Evolutionary conservation across 2,113 vertebrate species (phyloP), one percentile per base, ranked within the genome.

Genomic region (Hymenochirus boettgeri): DNA sequence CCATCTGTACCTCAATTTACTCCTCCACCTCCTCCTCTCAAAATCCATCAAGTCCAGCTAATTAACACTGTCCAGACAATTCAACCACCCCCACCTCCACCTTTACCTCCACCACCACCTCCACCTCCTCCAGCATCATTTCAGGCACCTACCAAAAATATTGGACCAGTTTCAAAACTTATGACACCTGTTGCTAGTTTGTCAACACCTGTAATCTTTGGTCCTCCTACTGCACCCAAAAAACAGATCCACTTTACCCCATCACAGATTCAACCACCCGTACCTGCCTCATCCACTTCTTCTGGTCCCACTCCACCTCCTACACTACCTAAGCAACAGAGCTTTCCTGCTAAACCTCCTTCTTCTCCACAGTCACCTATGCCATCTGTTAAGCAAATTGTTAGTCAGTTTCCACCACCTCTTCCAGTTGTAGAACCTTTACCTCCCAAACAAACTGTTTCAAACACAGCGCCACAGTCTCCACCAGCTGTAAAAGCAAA

Each of bases 401-500:
- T 87, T 15, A 92, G 89, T 70, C 93, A 94, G 77, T 96, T 96
- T 62, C 94, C 94, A 0, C 85, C 89, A 17, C 80, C 84, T 3
- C 78, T 86, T 2, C 79, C 83, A 1, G 55, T 60, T 4, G 21
- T 71, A 42, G 90, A 85, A 55, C 84, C n/a, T n/a, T n/a, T 74
- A 57, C 76, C 84, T 51, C 46, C 70, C 13, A 88, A 63, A 78
- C 74, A 82, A 64, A 37, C 74, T 39, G 75, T 86, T 0, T 59
- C 91, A 74, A 80, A 52, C 0, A 27, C 62, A 67, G 73, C 85
- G 3, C 92, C 93, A 0, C 88, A 88, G 53, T 97, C 94, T 0
- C 90, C 93, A 5, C 95, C 96, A 17, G 92, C 92, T 6, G 95
- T 99, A 39, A 98, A 95, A 74, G 89, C 90, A 35, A 97, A 97